Conservation (phyloP, 2,888 invertebrate genomes). For the Thereva unica region DNA sequence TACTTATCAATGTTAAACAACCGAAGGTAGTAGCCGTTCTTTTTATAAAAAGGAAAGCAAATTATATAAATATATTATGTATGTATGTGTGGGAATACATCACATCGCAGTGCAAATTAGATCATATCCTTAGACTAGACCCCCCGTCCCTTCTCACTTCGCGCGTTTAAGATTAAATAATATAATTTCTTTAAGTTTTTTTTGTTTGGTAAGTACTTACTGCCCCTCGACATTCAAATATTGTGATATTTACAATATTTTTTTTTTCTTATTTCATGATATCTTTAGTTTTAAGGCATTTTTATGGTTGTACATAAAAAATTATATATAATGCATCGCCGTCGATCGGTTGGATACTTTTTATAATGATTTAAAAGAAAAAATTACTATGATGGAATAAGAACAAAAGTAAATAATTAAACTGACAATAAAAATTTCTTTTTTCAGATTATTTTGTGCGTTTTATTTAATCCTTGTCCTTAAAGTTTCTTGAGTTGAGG, state of each 20-base stretch:
- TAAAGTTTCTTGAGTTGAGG: too few relatives aligned
- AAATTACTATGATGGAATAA: constrained; percentile 41
- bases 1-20: constrained; percentile 73
- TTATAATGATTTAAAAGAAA: constrained; percentile 45
- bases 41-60: neutral
- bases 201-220: constrained; percentile 14
- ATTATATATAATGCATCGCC: constrained; percentile 46
- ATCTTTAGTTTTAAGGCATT: constrained; percentile 35
- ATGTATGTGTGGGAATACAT: neutral
- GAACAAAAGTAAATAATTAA: constrained; percentile 44
- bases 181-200: neutral
- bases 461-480: too few relatives aligned
- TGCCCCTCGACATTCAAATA: constrained; percentile 33
- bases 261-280: constrained; percentile 36
- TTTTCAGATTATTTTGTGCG: too few relatives aligned
- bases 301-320: constrained; percentile 55
- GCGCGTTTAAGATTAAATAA: constrained; percentile 13
- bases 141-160: constrained; percentile 2
- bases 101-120: constrained; percentile 32
- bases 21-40: constrained; percentile 49
- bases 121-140: constrained; percentile 18
- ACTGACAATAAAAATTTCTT: constrained; percentile 32
- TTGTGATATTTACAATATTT: constrained; percentile 44
- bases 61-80: neutral
- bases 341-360: constrained; percentile 48